Conservation (phyloP, 2,113 vertebrate genomes). For the Hassar affinis region DNA sequence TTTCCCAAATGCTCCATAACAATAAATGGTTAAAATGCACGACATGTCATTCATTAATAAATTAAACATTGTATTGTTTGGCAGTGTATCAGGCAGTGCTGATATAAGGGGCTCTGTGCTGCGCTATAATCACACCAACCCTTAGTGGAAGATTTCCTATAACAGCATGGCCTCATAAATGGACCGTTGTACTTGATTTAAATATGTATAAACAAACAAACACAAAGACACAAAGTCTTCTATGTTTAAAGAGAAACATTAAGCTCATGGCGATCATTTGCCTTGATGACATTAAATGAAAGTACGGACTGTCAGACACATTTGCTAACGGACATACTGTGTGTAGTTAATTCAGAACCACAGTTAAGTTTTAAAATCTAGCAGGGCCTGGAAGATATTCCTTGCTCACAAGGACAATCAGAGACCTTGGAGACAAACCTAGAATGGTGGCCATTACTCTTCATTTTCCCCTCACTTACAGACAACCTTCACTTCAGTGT, state of each 20-base stretch:
- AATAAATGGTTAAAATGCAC: background rate
- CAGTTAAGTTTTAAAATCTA: constrained; percentile 15
- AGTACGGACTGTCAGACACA: background rate
- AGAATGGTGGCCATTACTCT: constrained; percentile 51
- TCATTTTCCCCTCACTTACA: constrained; percentile 44
- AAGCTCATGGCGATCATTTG: background rate
- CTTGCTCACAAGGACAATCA: constrained; percentile 44
- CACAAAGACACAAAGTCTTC: background rate
- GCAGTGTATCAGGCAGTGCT: background rate
- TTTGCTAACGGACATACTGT: constrained; percentile 14
- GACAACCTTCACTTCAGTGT: constrained; percentile 34
- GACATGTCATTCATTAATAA: background rate
- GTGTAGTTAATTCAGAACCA: constrained; percentile 12
- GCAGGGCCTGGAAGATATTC: constrained; percentile 6
- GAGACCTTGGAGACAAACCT: constrained; percentile 43
- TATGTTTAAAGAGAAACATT: background rate
- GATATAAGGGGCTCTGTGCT: background rate
- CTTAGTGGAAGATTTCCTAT: background rate
- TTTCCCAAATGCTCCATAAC: background rate
- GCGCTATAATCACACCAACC: background rate
- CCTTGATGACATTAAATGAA: background rate
- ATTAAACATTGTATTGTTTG: background rate
- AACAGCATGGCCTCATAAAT: background rate
- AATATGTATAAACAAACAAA: background rate
- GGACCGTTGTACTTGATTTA: background rate